Percentiles rank a stretch among this genome's conserved stretches.
Evolutionary conservation across 2,797 vertebrate species (phyloP).

Genomic region (Rhodeus uyekii): DNA sequence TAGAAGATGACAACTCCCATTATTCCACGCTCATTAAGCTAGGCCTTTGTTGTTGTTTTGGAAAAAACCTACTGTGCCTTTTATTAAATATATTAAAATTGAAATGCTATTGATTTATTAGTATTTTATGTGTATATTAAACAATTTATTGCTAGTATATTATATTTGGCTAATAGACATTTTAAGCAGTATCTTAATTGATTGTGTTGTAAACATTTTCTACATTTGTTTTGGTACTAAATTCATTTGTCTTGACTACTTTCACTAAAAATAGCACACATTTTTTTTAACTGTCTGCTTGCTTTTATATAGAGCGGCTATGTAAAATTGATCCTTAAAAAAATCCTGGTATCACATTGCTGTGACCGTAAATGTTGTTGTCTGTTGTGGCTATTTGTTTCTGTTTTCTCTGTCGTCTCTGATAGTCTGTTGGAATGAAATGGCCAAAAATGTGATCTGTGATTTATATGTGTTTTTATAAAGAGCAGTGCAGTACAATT

Average conservation of each 20-base stretch:
- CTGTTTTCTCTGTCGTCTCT: not conserved
- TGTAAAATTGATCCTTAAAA: not conserved
- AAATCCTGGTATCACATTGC: too few species aligned
- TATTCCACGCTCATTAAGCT: not conserved
- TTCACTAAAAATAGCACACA: not conserved
- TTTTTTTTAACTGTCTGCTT: not conserved
- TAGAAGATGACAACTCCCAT: not conserved
- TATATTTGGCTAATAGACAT: not conserved
- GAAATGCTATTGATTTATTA: not conserved
- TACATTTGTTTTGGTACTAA: not conserved
- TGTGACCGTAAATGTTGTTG: not conserved
- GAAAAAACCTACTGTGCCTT: not conserved
- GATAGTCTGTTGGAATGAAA: slow-evolving; percentile 7
- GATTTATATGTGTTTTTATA: slow-evolving; percentile 3
- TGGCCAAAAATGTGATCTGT: not conserved
- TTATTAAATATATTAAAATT: not conserved
- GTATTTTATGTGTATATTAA: not conserved
- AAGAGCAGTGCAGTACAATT: slow-evolving; percentile 15
- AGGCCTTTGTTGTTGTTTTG: not conserved
- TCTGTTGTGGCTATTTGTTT: not conserved
- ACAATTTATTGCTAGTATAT: not conserved
- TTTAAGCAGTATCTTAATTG: not conserved
- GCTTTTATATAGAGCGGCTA: not conserved
- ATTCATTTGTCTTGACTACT: not conserved
- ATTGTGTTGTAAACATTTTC: not conserved